Evolutionary conservation across 2,888 invertebrate species (phyloP).

Genomic region (Lamproptera curius): DNA sequence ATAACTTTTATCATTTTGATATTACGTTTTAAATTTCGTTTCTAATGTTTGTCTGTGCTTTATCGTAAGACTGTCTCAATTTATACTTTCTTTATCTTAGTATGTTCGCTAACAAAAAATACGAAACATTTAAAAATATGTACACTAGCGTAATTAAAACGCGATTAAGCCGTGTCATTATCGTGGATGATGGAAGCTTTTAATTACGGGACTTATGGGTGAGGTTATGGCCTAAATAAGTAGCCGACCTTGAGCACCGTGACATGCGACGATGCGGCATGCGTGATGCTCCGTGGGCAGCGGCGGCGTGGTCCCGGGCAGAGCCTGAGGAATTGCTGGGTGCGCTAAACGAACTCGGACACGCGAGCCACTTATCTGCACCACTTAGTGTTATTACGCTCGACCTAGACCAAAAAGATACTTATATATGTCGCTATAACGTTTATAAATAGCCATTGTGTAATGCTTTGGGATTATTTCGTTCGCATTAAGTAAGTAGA

Average conservation of each 20-base stretch:
- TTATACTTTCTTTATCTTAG: too few relatives aligned
- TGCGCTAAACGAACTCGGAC: background rate
- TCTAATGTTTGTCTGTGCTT: background rate
- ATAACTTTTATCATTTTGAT: too few relatives aligned
- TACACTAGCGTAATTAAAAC: too few relatives aligned
- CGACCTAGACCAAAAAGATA: slow-evolving; percentile 4
- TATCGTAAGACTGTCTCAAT: background rate
- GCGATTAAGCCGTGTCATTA: too few relatives aligned
- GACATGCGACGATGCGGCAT: background rate
- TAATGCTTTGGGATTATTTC: too few relatives aligned
- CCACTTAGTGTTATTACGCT: slow-evolving; percentile 1
- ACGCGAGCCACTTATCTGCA: slow-evolving; percentile 4
- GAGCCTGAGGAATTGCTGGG: too few relatives aligned
- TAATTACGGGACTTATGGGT: too few relatives aligned
- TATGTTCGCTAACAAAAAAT: too few relatives aligned
- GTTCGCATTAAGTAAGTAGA: too few relatives aligned
- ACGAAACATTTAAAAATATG: too few relatives aligned
- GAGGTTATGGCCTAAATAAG: background rate
- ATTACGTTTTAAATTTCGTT: background rate
- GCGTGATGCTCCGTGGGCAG: background rate
- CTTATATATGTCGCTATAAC: background rate
- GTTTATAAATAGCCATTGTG: too few relatives aligned
- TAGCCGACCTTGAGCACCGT: background rate
- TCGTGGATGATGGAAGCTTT: too few relatives aligned
- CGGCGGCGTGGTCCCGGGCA: background rate